Conservation (phyloP, 2,888 invertebrate species). For the Andrena bicolor region DNA sequence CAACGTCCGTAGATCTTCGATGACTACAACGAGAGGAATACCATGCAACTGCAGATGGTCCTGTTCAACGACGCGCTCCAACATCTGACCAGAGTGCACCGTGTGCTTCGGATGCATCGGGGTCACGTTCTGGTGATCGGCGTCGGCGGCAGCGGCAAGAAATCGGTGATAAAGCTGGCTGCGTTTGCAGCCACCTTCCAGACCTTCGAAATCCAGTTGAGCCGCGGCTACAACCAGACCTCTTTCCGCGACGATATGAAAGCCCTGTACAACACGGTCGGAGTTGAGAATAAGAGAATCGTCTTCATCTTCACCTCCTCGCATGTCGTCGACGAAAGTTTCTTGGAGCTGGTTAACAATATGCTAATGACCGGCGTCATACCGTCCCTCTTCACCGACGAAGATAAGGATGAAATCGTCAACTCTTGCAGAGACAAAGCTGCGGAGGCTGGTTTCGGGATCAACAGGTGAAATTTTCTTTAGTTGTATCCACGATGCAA, state of each 20-base stretch:
- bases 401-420: conserved; percentile 94
- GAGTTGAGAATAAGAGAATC: conserved; percentile 91
- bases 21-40: conserved; percentile 92
- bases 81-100: conserved; percentile 94
- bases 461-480: conserved; percentile 88
- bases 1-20: conserved; percentile 83
- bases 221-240: conserved; percentile 94
- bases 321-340: conserved; percentile 93
- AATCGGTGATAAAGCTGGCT: conserved; percentile 92
- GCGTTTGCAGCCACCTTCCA: conserved; percentile 94
- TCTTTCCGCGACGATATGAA: conserved; percentile 96
- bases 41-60: conserved; percentile 91
- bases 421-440: conserved; percentile 90
- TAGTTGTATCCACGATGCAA: too few relatives aligned
- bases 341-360: conserved; percentile 96
- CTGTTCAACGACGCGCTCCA: conserved; percentile 97
- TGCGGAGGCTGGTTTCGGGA: conserved; percentile 89
- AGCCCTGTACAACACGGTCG: conserved; percentile 90
- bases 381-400: conserved; percentile 94
- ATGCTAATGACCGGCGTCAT: conserved; percentile 96
- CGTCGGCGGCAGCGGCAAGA: conserved; percentile 96
- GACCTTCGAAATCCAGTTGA: conserved; percentile 92
- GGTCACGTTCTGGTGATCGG: conserved; percentile 95
- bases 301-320: conserved; percentile 94
- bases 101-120: conserved; percentile 92